Conservation (phyloP, 2,797 vertebrate genomes). For the Chrysocyon brachyurus region DNA sequence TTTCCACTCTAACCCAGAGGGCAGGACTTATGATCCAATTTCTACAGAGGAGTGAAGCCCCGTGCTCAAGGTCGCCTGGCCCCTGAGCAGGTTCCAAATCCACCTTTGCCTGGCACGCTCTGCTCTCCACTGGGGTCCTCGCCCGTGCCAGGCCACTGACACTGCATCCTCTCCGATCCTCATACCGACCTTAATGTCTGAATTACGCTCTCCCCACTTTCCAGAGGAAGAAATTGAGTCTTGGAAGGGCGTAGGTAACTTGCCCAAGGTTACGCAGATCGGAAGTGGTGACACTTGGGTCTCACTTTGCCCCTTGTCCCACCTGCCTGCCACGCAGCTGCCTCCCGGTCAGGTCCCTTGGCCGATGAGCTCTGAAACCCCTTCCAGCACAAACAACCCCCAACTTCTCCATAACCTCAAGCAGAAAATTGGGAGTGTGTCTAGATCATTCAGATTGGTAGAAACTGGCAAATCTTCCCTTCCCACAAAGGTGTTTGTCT, state of each 20-base stretch:
- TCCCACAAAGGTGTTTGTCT: accelerated
- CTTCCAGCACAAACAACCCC: background rate
- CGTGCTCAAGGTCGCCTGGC: accelerated
- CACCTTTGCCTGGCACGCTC: accelerated
- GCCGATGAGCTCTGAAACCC: background rate
- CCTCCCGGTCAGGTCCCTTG: background rate
- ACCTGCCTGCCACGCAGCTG: background rate
- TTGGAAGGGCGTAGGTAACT: background rate
- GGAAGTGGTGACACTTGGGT: background rate
- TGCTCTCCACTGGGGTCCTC: no score
- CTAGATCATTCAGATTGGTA: background rate
- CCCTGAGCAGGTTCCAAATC: background rate
- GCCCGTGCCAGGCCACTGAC: background rate
- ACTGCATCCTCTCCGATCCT: background rate
- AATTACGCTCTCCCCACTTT: background rate
- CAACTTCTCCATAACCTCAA: background rate
- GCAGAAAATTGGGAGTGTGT: background rate
- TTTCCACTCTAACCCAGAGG: background rate
- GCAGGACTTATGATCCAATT: background rate
- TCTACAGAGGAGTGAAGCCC: background rate
- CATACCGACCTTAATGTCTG: background rate
- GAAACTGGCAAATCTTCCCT: no score
- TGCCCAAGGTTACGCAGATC: background rate
- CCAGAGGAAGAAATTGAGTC: background rate
- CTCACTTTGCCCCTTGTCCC: background rate